These are phyloP conservation scores for Helostoma temminkii DNA, from an alignment of 2,797 vertebrate species.

Conservation along the genomic window DNA sequence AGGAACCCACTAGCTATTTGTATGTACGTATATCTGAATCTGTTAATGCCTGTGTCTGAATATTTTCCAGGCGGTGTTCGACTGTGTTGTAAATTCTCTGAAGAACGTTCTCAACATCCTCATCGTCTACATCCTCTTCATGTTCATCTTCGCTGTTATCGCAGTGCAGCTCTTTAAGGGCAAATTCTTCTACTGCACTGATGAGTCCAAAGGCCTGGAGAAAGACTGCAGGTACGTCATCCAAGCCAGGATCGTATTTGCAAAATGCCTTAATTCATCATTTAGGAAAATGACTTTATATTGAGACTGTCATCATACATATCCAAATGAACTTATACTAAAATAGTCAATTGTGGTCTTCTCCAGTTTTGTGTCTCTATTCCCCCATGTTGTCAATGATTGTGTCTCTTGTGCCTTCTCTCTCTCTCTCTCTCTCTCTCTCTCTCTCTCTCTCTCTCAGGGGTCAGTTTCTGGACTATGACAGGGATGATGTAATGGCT, in stretches of 20 bases:
- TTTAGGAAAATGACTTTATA: not conserved
- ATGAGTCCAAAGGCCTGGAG: constrained; percentile 95
- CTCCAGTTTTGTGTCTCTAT: not conserved
- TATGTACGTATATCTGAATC: no score
- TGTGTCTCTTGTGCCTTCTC: not conserved
- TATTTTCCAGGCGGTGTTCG: constrained; percentile 92
- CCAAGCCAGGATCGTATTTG: not conserved
- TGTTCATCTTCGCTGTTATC: constrained; percentile 99
- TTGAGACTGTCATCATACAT: no score
- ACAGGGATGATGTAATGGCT: constrained; percentile 89
- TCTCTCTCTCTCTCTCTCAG: constrained; percentile 79
- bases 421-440: no score
- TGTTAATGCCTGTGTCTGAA: not conserved
- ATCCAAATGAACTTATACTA: no score
- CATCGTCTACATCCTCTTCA: constrained; percentile 98
- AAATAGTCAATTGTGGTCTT: no score
- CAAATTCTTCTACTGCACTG: constrained; percentile 98
- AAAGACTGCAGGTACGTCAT: constrained; percentile 92
- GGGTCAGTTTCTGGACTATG: constrained; percentile 95
- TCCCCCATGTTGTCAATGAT: not conserved
- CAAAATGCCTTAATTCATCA: not conserved
- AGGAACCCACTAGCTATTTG: no score
- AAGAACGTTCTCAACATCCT: constrained; percentile 99
- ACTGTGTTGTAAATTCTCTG: constrained; percentile 98
- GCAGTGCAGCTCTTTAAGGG: constrained; percentile 99